Base-by-base conservation (phyloP, 2,797 vertebrate genomes). In the Scolopax rusticola region DNA sequence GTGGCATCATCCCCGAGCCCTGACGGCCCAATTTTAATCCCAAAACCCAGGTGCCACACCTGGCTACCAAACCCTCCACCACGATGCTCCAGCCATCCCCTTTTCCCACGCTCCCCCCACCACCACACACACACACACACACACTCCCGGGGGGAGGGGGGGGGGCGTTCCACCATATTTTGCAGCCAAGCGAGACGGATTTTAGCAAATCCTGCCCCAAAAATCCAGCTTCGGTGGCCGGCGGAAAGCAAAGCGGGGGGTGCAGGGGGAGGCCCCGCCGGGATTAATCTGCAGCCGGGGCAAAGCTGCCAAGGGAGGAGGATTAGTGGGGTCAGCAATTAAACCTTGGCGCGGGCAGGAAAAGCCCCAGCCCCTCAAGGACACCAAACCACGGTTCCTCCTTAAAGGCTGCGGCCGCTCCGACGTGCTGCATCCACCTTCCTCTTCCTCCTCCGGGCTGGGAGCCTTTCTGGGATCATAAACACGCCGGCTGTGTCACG, bases 291-390 rank as follows among this genome's bases (percentile, higher is more conserved):
- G 65, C 74, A 48, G 61, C 90, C 41, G 27, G 84, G 89, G 75
- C 75, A 78, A 84, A 94, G 87, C 90, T 20, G 23, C 53, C 50
- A 6, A 28, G 41, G 14, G 38, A 12, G 75, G 74, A 2, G 15
- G 87, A 91, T 96, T 95, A 90, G 48, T 56, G 5, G n/a, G 76
- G 36, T 88, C 97, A 92, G 95, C 95, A 83, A 77, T 82, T 50
- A 59, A 57, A 43, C 60, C 2, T 3, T 8, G 88, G 77, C 41
- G 18, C 23, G 3, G 9, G 33, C 50, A 70, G 43, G 63, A 60
- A 19, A 71, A 83, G 47, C 28, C 73, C n/a, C 45, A 2, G 25
- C 54, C 1, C 50, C 93, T 94, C 95, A 97, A 97, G 96, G 97
- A 56, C 96, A n/a, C 20, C 3, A 84, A 47, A 7, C 16, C 5